These are phyloP conservation scores for Hecatera dysodea DNA, from an alignment of 2,888 invertebrate species.

Conservation along the genomic window DNA sequence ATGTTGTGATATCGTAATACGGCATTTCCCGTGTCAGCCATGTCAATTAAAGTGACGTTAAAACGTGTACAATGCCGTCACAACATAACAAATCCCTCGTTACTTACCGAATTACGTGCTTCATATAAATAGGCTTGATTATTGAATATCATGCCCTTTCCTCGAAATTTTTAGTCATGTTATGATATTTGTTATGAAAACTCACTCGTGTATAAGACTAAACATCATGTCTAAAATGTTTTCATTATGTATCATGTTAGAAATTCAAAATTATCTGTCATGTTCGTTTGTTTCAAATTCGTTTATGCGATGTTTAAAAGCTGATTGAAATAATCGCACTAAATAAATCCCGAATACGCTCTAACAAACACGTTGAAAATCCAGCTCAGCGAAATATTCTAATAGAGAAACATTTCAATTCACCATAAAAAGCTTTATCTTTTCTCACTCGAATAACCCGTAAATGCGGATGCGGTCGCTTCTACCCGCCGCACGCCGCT, in stretches of 20 bases:
- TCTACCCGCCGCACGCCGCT: slow-evolving; percentile 68
- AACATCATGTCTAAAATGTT: slow-evolving; percentile 19
- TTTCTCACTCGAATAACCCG: slow-evolving; percentile 79
- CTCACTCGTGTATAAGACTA: slow-evolving; percentile 17
- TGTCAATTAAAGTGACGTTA: slow-evolving; percentile 74
- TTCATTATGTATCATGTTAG: slow-evolving; percentile 23
- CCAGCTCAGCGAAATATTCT: slow-evolving; percentile 66
- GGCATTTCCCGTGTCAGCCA: slow-evolving; percentile 62
- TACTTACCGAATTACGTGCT: slow-evolving; percentile 46
- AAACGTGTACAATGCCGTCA: slow-evolving; percentile 62
- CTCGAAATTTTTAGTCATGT: slow-evolving; percentile 1
- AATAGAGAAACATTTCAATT: slow-evolving; percentile 75
- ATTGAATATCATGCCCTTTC: slow-evolving; percentile 29
- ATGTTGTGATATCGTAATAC: slow-evolving; percentile 59
- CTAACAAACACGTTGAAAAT: slow-evolving; percentile 64
- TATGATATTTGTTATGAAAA: slow-evolving; percentile 24
- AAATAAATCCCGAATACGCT: slow-evolving; percentile 53
- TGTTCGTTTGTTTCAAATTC: slow-evolving; percentile 15
- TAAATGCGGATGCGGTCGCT: slow-evolving; percentile 79
- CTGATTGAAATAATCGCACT: slow-evolving; percentile 52
- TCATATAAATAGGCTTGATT: slow-evolving; percentile 43
- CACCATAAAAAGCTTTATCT: slow-evolving; percentile 75
- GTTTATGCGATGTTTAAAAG: slow-evolving; percentile 7
- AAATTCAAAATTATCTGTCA: slow-evolving; percentile 38
- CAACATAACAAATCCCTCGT: slow-evolving; percentile 59